Evolutionary conservation across 1,140 invertebrate genomes (phyloP), one percentile per base, ranked within the genome.

Genomic region (Drosophila orena): DNA sequence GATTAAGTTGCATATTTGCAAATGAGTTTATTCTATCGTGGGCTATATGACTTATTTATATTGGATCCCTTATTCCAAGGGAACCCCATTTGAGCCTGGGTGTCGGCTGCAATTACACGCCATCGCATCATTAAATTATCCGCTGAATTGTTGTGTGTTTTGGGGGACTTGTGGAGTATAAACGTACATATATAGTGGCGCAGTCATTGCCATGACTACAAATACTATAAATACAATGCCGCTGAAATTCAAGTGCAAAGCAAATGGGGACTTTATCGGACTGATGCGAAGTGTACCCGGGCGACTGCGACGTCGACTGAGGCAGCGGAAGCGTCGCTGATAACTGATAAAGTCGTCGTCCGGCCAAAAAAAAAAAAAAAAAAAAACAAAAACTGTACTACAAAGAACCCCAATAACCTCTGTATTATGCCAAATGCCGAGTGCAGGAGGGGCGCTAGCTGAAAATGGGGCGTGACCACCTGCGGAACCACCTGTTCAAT

Each of bases 181-280:
- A n/a, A n/a, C n/a, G n/a, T n/a, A n/a, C n/a, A n/a, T 43, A 47
- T 47, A 47, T 53, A 50, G 44, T 24, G 65, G 44, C 58, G 38
- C 34, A 57, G 53, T 64, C 49, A 65, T 42, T 52, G 72, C 50
- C 72, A 65, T 75, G 72, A 75, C 59, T 75, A 75, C 53, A 43
- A 75, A 57, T 75, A 60, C 79, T 85, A 84, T 77, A 85, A 85
- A 85, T 85, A 85, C 54, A 81, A 81, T 81, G 65, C 43, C 68
- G 43, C 57, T 61, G 24, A 86, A 66, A 70, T 81, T 86, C 81
- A 81, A 85, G 81, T 85, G 81, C 81, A 85, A 86, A 75, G 77
- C 81, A 81, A 86, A 81, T 86, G 71, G 60, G 53, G 68, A 27
- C 66, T 70, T 70, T 70, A 70, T 70, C 66, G 53, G 64, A 57